phyloP scores from a whole-genome alignment of 2,113 vertebrate genomes.

The Albula glossodonta region DNA sequence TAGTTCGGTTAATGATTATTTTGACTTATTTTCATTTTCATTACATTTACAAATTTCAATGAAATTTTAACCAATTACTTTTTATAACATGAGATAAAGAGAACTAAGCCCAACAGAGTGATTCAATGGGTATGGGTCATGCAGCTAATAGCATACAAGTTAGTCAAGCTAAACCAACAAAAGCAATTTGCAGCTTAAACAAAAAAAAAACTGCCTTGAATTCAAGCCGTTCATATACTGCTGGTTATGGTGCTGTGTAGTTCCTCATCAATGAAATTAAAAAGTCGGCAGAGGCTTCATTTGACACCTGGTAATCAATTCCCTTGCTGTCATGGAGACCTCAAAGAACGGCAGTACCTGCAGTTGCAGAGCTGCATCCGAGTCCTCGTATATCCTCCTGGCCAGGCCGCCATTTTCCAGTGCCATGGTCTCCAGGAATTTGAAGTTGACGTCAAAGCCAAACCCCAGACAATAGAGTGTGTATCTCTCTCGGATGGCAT shows the following conservation, averaged over 20 bases:
- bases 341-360: conserved; percentile 58
- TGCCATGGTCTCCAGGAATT: conserved; percentile 78
- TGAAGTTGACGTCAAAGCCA: conserved; percentile 77
- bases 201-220: too few relatives aligned
- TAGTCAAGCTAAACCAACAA: not conserved
- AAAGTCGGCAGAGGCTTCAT: too few relatives aligned
- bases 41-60: too few relatives aligned
- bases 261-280: too few relatives aligned
- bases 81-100: not conserved
- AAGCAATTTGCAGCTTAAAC: too few relatives aligned
- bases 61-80: not conserved
- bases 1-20: too few relatives aligned
- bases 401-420: conserved; percentile 74
- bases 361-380: conserved; percentile 77
- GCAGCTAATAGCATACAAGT: not conserved
- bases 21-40: too few relatives aligned
- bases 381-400: conserved; percentile 78
- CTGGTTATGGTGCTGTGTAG: too few relatives aligned
- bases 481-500: conserved; percentile 68
- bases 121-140: not conserved
- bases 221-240: too few relatives aligned
- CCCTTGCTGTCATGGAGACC: too few relatives aligned
- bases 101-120: not conserved
- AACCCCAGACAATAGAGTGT: conserved; percentile 84
- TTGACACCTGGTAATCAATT: too few relatives aligned